Base-by-base conservation (phyloP, 2,888 invertebrate genomes). In the Leptinotarsa rubiginosa region DNA sequence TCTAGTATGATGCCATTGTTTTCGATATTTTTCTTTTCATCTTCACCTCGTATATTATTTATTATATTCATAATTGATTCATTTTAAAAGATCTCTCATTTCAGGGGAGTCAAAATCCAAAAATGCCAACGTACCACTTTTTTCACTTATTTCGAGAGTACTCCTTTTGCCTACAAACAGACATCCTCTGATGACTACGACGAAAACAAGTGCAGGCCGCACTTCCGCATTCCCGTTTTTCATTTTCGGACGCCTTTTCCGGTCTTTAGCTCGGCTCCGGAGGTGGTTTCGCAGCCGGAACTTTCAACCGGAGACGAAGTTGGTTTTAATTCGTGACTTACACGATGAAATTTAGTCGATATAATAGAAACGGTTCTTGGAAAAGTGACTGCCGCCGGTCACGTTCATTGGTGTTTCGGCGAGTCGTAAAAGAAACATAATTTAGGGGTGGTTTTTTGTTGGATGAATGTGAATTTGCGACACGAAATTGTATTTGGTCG, bases 201-300 rank as follows among this genome's bases (percentile, higher is more conserved):
- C 65, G 41, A 71, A 64, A 64, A 70, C 70, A 69, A 65, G 22
- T n/a, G 69, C 69, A 70, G 66, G 56, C 59, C 68, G 31, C 71
- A 68, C 64, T 56, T 70, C 71, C 74, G 59, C 74, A 74, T 68
- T 64, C 71, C 18, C 52, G 70, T n/a, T 62, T 47, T 50, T 64
- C 68, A 64, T 68, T 71, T 65, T 74, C 71, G 71, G 68, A 70
- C 74, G 62, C 64, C 62, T 56, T 68, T 70, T 74, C 74, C 71
- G 71, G 68, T 41, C 31, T 25, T 62, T 31, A 62, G 62, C 62
- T 49, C 52, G 41, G 52, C 54, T 64, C 65, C 69, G 66, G 56
- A 49, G 47, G 66, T 50, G 69, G 65, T 73, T 69, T 70, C 49
- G 56, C 31, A 69, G 69, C 68, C 70, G 74, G 74, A 74, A 74